These are phyloP conservation scores for Diabrotica balteata DNA, from an alignment of 2,888 invertebrate genomes.

Conservation along the genomic window DNA sequence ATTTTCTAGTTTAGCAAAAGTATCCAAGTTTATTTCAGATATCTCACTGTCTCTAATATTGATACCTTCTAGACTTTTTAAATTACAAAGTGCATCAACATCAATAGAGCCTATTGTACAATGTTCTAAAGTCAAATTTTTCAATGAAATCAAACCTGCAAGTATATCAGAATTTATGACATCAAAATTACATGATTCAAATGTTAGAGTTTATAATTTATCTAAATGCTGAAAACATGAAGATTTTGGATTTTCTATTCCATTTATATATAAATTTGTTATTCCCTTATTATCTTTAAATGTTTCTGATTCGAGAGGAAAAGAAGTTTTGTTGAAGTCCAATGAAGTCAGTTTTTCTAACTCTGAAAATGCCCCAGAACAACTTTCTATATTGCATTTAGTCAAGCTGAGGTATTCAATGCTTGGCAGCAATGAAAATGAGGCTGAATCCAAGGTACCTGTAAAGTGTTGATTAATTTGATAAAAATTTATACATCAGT, in stretches of 20 bases:
- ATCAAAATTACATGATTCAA: constrained; percentile 12
- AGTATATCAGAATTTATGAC: constrained; percentile 7
- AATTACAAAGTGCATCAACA: constrained; percentile 5
- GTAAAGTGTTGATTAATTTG: neutral
- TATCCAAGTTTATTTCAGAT: constrained; percentile 8
- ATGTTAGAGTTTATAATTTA: constrained; percentile 7
- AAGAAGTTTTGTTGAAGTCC: constrained; percentile 12
- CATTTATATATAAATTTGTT: constrained; percentile 12
- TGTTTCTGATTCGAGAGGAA: constrained; percentile 15
- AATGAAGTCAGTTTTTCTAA: constrained; percentile 3
- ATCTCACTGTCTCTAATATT: constrained; percentile 22
- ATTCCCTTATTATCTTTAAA: constrained; percentile 17
- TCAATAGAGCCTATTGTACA: constrained; percentile 14
- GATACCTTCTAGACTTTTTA: constrained; percentile 7
- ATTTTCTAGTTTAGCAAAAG: constrained; percentile 7
- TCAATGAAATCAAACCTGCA: constrained; percentile 6
- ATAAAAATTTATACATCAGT: too few relatives aligned
- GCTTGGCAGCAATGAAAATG: constrained; percentile 19
- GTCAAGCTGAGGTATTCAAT: constrained; percentile 15
- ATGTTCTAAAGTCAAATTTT: constrained; percentile 15
- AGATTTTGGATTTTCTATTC: neutral
- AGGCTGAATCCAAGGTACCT: constrained; percentile 12
- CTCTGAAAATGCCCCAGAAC: constrained; percentile 9
- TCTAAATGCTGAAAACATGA: constrained; percentile 12
- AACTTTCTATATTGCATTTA: constrained; percentile 14